These are phyloP conservation scores for Bombus consobrinus DNA, from an alignment of 1,140 invertebrate species.

Conservation along the genomic window DNA sequence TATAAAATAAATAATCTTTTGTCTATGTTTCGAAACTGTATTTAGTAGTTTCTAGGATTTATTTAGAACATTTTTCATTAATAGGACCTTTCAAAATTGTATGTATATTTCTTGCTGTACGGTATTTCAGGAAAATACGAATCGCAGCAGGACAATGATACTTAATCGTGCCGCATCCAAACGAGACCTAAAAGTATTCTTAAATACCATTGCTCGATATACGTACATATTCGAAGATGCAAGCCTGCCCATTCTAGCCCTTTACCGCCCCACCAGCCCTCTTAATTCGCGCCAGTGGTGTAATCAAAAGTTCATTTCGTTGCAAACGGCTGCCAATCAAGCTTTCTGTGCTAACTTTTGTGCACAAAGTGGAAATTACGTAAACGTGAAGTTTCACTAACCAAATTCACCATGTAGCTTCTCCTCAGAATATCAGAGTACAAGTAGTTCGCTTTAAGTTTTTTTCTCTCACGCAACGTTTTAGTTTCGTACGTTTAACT, in stretches of 20 bases:
- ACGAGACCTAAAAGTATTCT: constrained; percentile 23
- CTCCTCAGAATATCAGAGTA: constrained; percentile 44
- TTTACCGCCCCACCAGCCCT: background rate
- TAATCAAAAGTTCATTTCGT: constrained; percentile 65
- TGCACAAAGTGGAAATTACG: constrained; percentile 69
- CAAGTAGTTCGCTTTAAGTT: constrained; percentile 64
- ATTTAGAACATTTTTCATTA: background rate
- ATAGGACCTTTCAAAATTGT: background rate
- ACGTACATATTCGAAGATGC: constrained; percentile 39
- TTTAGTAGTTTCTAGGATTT: background rate
- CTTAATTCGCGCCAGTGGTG: constrained; percentile 44
- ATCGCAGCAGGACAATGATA: no score
- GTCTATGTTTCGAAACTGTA: background rate
- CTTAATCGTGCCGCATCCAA: constrained; percentile 25
- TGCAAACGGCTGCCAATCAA: constrained; percentile 70
- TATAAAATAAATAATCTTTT: background rate
- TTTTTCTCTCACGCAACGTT: constrained; percentile 52
- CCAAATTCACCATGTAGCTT: constrained; percentile 57
- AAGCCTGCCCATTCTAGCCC: constrained; percentile 27
- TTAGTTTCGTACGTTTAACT: constrained; percentile 56
- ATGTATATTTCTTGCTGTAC: constrained; percentile 24
- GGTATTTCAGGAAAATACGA: background rate
- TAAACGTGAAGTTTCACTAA: constrained; percentile 69
- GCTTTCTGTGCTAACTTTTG: constrained; percentile 71
- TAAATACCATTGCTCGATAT: constrained; percentile 25